These are phyloP conservation scores for Tipula lateralis DNA, from an alignment of 2,888 invertebrate genomes.

Conservation along the genomic window DNA sequence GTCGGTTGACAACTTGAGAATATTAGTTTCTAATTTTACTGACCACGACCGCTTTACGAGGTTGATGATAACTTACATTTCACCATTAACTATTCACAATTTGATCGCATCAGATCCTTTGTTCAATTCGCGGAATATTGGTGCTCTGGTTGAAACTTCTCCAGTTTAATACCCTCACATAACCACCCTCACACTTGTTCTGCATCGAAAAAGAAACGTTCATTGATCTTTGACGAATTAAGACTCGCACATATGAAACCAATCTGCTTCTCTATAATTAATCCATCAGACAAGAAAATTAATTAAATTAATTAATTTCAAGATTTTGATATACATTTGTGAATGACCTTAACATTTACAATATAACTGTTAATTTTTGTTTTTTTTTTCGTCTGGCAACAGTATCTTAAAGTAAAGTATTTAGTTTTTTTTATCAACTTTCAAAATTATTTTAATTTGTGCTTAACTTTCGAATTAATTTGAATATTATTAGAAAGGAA, in stretches of 20 bases:
- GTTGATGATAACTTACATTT: no score
- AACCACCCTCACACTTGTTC: no score
- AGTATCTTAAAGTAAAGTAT: background rate
- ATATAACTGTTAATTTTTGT: background rate
- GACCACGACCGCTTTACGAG: no score
- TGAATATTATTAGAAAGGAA: background rate
- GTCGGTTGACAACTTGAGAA: no score
- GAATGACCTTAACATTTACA: constrained; percentile 5
- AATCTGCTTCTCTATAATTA: background rate
- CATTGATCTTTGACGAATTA: no score
- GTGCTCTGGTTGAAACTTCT: no score
- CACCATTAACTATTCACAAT: no score
- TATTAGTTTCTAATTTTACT: no score
- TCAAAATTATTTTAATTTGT: constrained; percentile 5
- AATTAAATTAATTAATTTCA: background rate
- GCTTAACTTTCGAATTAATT: constrained; percentile 5
- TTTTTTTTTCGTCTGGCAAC: background rate
- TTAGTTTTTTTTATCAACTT: background rate
- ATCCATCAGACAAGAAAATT: background rate
- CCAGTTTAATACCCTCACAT: no score
- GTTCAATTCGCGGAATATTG: no score
- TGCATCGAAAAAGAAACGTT: no score
- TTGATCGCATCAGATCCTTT: no score
- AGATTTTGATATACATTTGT: background rate
- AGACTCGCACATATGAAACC: background rate